These are phyloP conservation scores for Lypha dubia DNA, from an alignment of 2,888 invertebrate species.

Conservation along the genomic window DNA sequence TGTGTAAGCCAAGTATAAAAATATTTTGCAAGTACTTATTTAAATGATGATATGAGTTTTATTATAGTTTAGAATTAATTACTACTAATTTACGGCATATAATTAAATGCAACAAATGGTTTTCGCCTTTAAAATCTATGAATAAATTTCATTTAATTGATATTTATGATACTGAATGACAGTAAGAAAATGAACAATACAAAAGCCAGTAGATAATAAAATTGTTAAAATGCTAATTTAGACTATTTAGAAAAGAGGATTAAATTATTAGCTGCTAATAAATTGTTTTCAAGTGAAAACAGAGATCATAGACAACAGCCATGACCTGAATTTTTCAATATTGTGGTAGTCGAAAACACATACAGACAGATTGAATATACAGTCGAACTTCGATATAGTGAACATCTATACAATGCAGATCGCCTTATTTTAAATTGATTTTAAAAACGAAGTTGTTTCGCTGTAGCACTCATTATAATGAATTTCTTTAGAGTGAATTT, in stretches of 20 bases:
- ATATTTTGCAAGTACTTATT: background rate
- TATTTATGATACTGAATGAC: constrained; percentile 34
- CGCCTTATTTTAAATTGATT: too few relatives aligned
- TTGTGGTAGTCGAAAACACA: too few relatives aligned
- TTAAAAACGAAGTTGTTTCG: too few relatives aligned
- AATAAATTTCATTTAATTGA: constrained; percentile 52
- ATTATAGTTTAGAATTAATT: constrained; percentile 46
- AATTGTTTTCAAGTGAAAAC: background rate
- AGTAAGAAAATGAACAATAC: background rate
- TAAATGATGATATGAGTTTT: background rate
- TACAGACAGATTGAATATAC: too few relatives aligned
- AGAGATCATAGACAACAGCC: too few relatives aligned
- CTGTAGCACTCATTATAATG: too few relatives aligned
- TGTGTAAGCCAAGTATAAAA: background rate
- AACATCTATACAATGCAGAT: too few relatives aligned
- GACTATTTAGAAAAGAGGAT: constrained; percentile 13
- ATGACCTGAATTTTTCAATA: too few relatives aligned
- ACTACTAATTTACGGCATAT: constrained; percentile 44
- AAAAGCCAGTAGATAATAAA: background rate
- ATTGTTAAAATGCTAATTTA: background rate
- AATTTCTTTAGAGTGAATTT: too few relatives aligned
- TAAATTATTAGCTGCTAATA: background rate
- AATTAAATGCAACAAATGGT: constrained; percentile 48
- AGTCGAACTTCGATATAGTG: too few relatives aligned
- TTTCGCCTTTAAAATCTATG: constrained; percentile 27